phyloP scores from a whole-genome alignment of 2,113 vertebrate genomes.

The Vimba vimba region DNA sequence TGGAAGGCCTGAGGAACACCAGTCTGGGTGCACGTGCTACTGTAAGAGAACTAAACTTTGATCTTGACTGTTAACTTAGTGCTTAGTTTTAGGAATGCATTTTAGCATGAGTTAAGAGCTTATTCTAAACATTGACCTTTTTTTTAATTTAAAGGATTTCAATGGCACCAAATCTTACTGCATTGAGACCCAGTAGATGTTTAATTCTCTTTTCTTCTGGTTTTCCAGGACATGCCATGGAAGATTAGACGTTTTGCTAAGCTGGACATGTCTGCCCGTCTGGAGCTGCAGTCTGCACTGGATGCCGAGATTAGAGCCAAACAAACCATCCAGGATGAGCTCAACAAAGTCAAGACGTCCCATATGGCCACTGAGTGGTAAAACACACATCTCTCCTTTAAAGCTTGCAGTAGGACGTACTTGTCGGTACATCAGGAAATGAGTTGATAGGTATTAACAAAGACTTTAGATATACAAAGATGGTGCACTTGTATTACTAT shows the following conservation, averaged over 20 bases:
- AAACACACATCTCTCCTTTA: conserved; percentile 20
- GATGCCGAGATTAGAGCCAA: conserved; percentile 98
- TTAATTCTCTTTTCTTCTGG: neutral
- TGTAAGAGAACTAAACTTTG: conserved; percentile 72
- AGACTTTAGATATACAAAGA: too few relatives aligned
- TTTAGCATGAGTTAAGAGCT: neutral
- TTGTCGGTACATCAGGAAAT: neutral
- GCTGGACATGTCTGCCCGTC: conserved; percentile 96
- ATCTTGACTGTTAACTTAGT: neutral
- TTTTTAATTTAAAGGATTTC: neutral
- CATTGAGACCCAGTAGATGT: neutral
- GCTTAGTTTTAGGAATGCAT: neutral
- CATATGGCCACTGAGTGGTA: conserved; percentile 96
- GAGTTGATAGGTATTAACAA: neutral
- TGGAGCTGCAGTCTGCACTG: conserved; percentile 95
- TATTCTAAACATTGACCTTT: neutral
- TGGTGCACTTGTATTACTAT: too few relatives aligned
- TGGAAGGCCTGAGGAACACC: conserved; percentile 91
- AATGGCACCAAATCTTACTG: neutral
- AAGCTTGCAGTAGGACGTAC: neutral
- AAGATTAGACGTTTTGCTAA: conserved; percentile 97
- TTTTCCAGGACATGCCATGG: conserved; percentile 94
- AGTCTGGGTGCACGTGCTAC: conserved; percentile 92
- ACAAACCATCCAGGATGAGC: conserved; percentile 93
- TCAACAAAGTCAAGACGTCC: conserved; percentile 94